Base-by-base conservation (phyloP, 2,797 vertebrate genomes). In the Furcifer pardalis region DNA sequence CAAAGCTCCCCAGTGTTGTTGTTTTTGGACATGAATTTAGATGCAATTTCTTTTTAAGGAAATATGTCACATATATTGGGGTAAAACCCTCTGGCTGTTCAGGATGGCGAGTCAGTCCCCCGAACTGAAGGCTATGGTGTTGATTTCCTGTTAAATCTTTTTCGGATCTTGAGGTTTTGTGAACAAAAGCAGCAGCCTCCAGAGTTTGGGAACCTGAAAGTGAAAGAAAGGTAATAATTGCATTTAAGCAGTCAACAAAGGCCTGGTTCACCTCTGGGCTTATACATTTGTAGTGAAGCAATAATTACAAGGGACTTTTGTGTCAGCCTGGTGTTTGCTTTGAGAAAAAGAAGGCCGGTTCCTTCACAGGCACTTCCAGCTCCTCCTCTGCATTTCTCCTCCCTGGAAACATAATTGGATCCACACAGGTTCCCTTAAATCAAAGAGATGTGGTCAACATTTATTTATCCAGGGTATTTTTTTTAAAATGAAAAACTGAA, bases 401-500 rank as follows among this genome's bases (percentile, higher is more conserved):
- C 89, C 85, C 62, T 87, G 89, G 92, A 94, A 93, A 93, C 92
- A 94, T 96, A 96, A 96, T 96, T 95, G 95, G 94, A 94, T 93
- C 94, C 94, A 96, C 90, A 82, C 86, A 92, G 94, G 92, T 93
- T 94, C 91, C 93, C 72, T 44, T 94, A 91, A 96, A 94, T 95
- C 94, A 93, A 94, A 94, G 95, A 91, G 92, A 94, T 88, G 95
- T 93, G 94, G 93, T 92, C 94, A 93, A 94, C 95, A 92, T 96
- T 96, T 96, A 96, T 96, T 96, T 96, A 94, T 95, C 94, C 93
- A 93, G 89, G 83, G 93, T 94, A 95, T 92, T 94, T 96, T 96
- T n/a, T n/a, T n/a, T n/a, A n/a, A 96, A 96, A 93, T 94, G 89
- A 89, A 90, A 94, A 93, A 90, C 89, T 96, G 95, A 96, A 96